Evolutionary conservation across 1,140 invertebrate species (phyloP).

Genomic region (Wiebesia pumilae): DNA sequence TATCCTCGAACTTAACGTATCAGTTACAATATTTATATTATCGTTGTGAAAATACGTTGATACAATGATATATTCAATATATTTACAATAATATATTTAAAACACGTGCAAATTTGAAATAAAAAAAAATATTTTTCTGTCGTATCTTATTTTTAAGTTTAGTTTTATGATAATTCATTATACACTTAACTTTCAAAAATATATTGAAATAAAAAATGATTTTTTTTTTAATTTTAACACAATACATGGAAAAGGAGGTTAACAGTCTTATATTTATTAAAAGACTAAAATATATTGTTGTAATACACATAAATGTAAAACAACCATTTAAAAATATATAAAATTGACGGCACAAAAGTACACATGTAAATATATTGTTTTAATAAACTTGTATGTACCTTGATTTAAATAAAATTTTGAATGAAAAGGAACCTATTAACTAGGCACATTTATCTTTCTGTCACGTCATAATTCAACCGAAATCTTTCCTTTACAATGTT

Average conservation of each 20-base stretch:
- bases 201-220: neutral
- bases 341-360: constrained; percentile 1
- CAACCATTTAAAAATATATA: constrained; percentile 18
- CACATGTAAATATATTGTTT: constrained; percentile 1
- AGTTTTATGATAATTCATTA: neutral
- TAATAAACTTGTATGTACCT: neutral
- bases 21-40: neutral
- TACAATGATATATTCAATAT: neutral
- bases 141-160: neutral
- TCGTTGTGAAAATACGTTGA: neutral
- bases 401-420: constrained; percentile 9
- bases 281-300: neutral
- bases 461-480: constrained; percentile 9
- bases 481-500: constrained; percentile 36
- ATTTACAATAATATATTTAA: neutral
- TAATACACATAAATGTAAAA: neutral
- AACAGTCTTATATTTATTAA: neutral
- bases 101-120: neutral
- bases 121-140: neutral
- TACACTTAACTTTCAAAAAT: neutral
- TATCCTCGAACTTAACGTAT: neutral
- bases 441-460: neutral
- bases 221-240: neutral
- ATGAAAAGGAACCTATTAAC: neutral
- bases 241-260: neutral